Base-by-base conservation (phyloP, 2,113 vertebrate species). In the Jacana jacana region DNA sequence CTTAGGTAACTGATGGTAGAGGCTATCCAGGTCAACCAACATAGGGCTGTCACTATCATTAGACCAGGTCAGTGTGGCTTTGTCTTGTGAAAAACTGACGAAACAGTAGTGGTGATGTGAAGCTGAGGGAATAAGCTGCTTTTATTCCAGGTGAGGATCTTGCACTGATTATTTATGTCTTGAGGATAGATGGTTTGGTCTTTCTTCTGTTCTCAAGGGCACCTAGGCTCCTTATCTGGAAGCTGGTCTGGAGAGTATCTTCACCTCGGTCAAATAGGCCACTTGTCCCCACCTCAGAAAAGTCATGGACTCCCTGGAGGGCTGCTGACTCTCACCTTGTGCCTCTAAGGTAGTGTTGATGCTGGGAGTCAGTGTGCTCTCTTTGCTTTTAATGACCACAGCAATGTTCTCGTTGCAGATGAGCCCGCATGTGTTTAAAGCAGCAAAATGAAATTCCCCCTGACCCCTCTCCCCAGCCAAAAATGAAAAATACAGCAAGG, bases 371-470 rank as follows among this genome's bases (percentile, higher is more conserved):
- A 60, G 78, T 2, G 0, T 24, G 54, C 57, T 58, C 35, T 18
- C 27, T 30, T 44, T 39, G 69, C 57, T 96, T 95, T 91, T 73
- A 89, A 54, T 86, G 93, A 88, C 49, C 58, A 63, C 84, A 94
- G 93, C 71, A 49, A 89, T 93, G 87, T 89, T 89, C 91, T 68
- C 48, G 7, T 30, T n/a, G 81, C 70, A 85, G 52, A 87, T 37
- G 31, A 81, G 27, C 65, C 65, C 60, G 51, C 30, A 10, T 7
- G 28, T 70, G 69, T 81, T 57, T 51, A 60, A 91, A 87, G 39
- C 57, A 91, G 87, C 78, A 85, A 87, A 92, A 85, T 33, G 0
- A 19, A 87, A 33, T 61, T 66, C 39, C 16, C 16, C 8, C 15
- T 25, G 49, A 33, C 46, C 18, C n/a, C 10, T 11, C 23, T 11